A percentile compares a stretch with the other conserved stretches of the same genome.
phyloP scores from a whole-genome alignment of 2,888 invertebrate genomes.

The Cacoxenus indagator region DNA sequence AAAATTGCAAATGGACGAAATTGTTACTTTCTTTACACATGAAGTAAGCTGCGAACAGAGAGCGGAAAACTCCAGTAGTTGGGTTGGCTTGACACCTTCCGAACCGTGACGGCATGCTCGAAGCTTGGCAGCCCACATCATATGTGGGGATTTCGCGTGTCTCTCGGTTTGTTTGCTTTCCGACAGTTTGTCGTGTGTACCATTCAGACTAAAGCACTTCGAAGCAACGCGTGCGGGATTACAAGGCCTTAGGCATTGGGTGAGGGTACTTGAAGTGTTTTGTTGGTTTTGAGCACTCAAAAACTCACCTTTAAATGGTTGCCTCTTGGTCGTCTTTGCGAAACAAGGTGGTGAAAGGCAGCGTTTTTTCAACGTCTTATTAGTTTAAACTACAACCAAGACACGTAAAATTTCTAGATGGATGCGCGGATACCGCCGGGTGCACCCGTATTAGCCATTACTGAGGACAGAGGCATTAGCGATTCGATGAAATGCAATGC shows the following conservation, averaged over 20 bases:
- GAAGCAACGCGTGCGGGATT: not conserved
- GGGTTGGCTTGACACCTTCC: too few relatives aligned
- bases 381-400: constrained; percentile 31
- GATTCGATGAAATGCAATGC: not conserved
- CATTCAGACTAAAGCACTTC: constrained; percentile 44
- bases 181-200: constrained; percentile 47
- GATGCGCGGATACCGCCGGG: constrained; percentile 7
- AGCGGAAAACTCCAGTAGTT: constrained; percentile 50
- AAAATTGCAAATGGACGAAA: constrained; percentile 60
- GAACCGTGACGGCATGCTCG: not conserved
- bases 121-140: constrained; percentile 33
- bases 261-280: constrained; percentile 33
- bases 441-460: not conserved
- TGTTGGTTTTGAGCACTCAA: not conserved
- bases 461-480: not conserved
- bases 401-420: constrained; percentile 30
- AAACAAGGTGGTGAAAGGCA: constrained; percentile 53
- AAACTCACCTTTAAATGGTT: constrained; percentile 5
- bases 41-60: constrained; percentile 23
- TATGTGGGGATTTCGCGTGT: constrained; percentile 37
- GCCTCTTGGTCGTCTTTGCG: not conserved
- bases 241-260: not conserved
- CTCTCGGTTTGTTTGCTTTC: not conserved
- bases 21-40: constrained; percentile 57
- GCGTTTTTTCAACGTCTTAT: constrained; percentile 28